Base-by-base conservation (phyloP, 2,888 invertebrate genomes). In the Portevinia maculata region DNA sequence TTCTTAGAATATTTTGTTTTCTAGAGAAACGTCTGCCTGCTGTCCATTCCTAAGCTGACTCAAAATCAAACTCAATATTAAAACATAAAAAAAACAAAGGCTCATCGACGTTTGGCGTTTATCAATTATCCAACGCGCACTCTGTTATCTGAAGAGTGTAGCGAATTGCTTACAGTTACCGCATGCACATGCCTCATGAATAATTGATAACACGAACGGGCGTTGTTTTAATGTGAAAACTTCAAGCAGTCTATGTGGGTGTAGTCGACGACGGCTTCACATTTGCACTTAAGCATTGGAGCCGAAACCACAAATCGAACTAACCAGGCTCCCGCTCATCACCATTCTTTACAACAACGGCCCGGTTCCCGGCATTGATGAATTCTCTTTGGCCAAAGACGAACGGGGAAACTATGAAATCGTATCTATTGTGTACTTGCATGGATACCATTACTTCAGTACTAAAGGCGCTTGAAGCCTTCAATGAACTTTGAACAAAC, bases 151-250 rank as follows among this genome's bases (percentile, higher is more conserved):
- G 30, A 62, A 70, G 21, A 44, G 34, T 74, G 50, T 59, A 70
- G 44, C 44, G 69, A 64, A 70, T 70, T 60, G 34, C 65, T 65
- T 55, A 75, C 75, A 75, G 64, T 62, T 67, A 75, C 55, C 67
- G 62, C 52, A 57, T 50, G 9, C 46, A 64, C 44, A 9, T 39
- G 48, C 59, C 81, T 81, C 76, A 71, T 81, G 76, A 81, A 81
- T 81, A 53, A 81, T 75, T 70, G 76, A 81, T 81, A 81, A 53
- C 76, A 75, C 65, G 81, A 71, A 75, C 53, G 64, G 76, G 76
- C 81, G 70, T 81, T 71, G 64, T 59, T 81, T 75, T 76, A 70
- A 60, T 60, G 65, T 75, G 53, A 76, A 81, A 81, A 70, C 65
- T 76, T 76, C 64, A 70, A 62, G 75, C 75, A 75, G 32, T 52